Conservation (phyloP, 2,888 invertebrate species). For the Andrena trimmerana region DNA sequence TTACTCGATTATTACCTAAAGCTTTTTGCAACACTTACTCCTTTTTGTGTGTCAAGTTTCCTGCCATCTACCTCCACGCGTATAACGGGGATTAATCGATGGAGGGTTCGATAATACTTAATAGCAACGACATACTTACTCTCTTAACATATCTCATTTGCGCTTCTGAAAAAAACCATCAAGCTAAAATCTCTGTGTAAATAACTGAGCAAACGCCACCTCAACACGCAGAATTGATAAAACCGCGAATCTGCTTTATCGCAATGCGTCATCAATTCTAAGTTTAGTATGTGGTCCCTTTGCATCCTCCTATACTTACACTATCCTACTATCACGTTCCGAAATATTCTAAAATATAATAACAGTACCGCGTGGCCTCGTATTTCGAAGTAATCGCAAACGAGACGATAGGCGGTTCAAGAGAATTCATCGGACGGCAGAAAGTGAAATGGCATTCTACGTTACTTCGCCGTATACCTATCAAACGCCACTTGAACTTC, state of each 20-base stretch:
- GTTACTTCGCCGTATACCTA: too few species aligned
- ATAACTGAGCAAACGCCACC: background rate
- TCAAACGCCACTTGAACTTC: background rate
- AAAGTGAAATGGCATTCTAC: too few species aligned
- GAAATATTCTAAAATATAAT: background rate
- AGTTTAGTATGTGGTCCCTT: background rate
- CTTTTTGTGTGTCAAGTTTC: background rate
- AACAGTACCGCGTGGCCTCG: too few species aligned
- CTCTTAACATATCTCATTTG: background rate
- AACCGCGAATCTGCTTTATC: too few species aligned
- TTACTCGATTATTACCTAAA: conserved; percentile 39
- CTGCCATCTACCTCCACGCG: background rate
- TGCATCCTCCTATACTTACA: background rate
- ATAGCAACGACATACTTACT: background rate
- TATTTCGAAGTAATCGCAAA: background rate
- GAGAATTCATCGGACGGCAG: too few species aligned
- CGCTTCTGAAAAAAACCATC: background rate
- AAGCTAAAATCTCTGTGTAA: background rate
- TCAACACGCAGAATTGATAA: too few species aligned
- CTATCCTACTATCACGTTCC: background rate
- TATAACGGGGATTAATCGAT: background rate
- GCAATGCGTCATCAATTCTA: background rate
- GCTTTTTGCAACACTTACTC: background rate
- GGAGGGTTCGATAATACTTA: background rate
- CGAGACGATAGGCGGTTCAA: background rate